Percentiles rank a stretch among this genome's conserved stretches.
These are phyloP conservation scores for Nematolebias whitei DNA, from an alignment of 2,113 vertebrate genomes.

Conservation along the genomic window DNA sequence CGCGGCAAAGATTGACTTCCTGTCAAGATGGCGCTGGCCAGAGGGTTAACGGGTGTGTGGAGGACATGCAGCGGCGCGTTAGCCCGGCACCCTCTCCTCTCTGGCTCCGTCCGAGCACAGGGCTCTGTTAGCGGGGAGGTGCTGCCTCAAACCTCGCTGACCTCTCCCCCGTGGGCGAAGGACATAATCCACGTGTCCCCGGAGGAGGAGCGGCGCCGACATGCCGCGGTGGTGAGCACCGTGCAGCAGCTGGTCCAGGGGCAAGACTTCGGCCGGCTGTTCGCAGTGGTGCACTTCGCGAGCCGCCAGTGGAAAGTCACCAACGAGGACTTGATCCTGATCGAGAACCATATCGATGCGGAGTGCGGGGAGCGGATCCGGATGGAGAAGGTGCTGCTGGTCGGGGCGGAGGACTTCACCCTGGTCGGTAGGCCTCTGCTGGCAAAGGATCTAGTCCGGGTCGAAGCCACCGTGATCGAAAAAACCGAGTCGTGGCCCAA, in stretches of 20 bases:
- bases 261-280: constrained; percentile 58
- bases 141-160: constrained; percentile 59
- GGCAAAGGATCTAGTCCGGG: constrained; percentile 55
- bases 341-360: constrained; percentile 68
- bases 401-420: constrained; percentile 69
- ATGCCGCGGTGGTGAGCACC: constrained; percentile 56
- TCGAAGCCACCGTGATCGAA: constrained; percentile 70
- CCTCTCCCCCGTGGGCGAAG: constrained; percentile 55
- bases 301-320: constrained; percentile 72
- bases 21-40: constrained; percentile 63
- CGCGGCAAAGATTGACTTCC: too few relatives aligned
- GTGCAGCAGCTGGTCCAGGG: constrained; percentile 49
- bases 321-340: constrained; percentile 64
- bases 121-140: constrained; percentile 29
- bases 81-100: background rate
- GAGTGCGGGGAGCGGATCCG: constrained; percentile 67
- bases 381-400: constrained; percentile 73
- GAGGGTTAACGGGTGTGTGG: constrained; percentile 35
- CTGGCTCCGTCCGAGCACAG: constrained; percentile 19
- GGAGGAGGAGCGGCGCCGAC: constrained; percentile 49
- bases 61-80: constrained; percentile 40
- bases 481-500: constrained; percentile 71
- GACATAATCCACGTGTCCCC: background rate
- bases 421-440: constrained; percentile 67
- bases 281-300: constrained; percentile 69